Conservation (phyloP, 2,888 invertebrate species). For the Drosophila formosana region DNA sequence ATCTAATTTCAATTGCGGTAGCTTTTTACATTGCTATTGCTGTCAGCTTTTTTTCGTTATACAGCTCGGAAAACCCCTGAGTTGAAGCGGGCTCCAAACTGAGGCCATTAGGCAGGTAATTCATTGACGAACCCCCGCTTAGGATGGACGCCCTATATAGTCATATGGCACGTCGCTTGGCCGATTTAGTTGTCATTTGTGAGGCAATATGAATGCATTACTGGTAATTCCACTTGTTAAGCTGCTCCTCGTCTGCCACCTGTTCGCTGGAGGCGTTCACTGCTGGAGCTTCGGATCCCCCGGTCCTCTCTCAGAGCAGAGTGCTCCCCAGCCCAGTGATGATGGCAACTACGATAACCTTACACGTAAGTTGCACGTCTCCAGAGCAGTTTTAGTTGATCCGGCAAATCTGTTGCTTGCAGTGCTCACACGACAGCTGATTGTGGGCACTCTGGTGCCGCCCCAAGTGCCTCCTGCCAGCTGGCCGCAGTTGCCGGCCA, state of each 20-base stretch:
- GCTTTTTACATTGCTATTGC: slow-evolving; percentile 10
- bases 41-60: slow-evolving; percentile 34
- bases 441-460: slow-evolving; percentile 70
- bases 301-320: slow-evolving; percentile 27
- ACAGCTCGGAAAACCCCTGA: slow-evolving; percentile 68
- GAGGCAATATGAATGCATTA: slow-evolving; percentile 55
- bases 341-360: slow-evolving; percentile 51
- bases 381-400: neutral
- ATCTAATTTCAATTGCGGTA: neutral
- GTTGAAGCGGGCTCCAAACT: slow-evolving; percentile 29
- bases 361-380: slow-evolving; percentile 50
- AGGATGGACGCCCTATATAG: slow-evolving; percentile 62
- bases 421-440: slow-evolving; percentile 79
- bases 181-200: slow-evolving; percentile 57
- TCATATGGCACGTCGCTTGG: slow-evolving; percentile 35
- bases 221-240: slow-evolving; percentile 15
- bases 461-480: slow-evolving; percentile 47
- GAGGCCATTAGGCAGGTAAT: slow-evolving; percentile 61
- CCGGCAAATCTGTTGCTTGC: neutral
- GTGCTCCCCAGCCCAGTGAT: slow-evolving; percentile 55
- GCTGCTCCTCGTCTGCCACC: slow-evolving; percentile 46
- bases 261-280: slow-evolving; percentile 29
- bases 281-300: slow-evolving; percentile 61
- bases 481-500: slow-evolving; percentile 59
- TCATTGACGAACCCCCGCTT: slow-evolving; percentile 44